These are phyloP conservation scores for Zaprionus lachaisei DNA, from an alignment of 1,140 invertebrate genomes.

Conservation along the genomic window DNA sequence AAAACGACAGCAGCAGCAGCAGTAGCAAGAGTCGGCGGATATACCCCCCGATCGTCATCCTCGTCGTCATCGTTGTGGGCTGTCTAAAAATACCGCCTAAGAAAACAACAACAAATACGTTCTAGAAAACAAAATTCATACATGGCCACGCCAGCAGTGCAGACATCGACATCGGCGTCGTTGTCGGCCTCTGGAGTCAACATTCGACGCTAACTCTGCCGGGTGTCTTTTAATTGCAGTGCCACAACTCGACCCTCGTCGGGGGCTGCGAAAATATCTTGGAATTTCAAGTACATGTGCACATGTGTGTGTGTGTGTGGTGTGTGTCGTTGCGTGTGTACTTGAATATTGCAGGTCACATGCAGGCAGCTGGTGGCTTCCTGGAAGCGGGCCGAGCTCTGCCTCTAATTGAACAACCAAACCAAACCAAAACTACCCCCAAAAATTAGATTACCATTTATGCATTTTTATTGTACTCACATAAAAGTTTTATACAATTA, in stretches of 20 bases:
- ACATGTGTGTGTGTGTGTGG: conserved; percentile 39
- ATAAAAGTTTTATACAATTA: conserved; percentile 36
- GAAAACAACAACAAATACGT: conserved; percentile 62
- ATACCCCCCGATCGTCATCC: conserved; percentile 45
- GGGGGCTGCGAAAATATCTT: conserved; percentile 74
- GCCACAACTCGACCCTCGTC: conserved; percentile 66
- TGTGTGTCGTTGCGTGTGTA: conserved; percentile 31
- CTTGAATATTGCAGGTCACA: conserved; percentile 62
- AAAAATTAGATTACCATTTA: conserved; percentile 8
- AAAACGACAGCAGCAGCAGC: neutral
- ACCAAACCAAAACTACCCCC: conserved; percentile 25
- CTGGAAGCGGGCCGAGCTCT: conserved; percentile 53
- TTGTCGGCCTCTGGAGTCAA: conserved; percentile 61
- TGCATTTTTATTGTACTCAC: conserved; percentile 7
- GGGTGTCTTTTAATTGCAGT: conserved; percentile 80
- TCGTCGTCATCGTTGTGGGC: conserved; percentile 36
- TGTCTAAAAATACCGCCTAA: conserved; percentile 63
- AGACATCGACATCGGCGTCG: conserved; percentile 16
- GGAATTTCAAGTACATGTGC: conserved; percentile 73
- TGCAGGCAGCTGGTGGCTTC: conserved; percentile 44
- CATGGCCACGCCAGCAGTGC: conserved; percentile 25
- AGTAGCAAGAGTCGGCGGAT: conserved; percentile 31
- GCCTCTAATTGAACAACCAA: conserved; percentile 44
- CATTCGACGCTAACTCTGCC: conserved; percentile 38
- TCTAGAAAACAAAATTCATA: conserved; percentile 45